Base-by-base conservation (phyloP, 2,113 vertebrate species). In the Oreochromis tanganicae region DNA sequence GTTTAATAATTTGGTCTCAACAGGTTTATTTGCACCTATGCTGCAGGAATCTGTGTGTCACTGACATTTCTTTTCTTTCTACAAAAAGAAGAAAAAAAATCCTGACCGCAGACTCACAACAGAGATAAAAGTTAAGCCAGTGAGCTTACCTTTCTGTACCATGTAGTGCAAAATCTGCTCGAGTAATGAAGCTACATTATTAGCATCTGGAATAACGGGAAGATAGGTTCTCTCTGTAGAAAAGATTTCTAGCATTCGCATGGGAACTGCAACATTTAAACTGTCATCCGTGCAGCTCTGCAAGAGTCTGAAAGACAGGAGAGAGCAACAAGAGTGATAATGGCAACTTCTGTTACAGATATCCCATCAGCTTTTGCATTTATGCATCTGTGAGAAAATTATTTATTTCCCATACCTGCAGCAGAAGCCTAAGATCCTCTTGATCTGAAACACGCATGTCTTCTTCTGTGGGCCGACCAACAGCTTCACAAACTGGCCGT, bases 141-240 rank as follows among this genome's bases (percentile, higher is more conserved):
- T 41, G 14, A 80, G 27, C 84, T 94, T 93, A 99, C 99, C 99
- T 97, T 97, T 98, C 90, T 99, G 98, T 96, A 99, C 95, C 97
- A 99, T 97, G 96, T 98, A 99, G 98, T 98, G 97, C 97, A 99
- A 97, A 97, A 99, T 97, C 94, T 99, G 98, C 96, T 99, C 98
- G 57, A 98, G 96, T 94, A 99, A 92, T n/a, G 97, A 97, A 88
- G 96, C 97, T 96, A 98, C 97, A 84, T 93, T 95, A 94, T 94
- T 92, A 87, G 97, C 94, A 91, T 99, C 98, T 93, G 96, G 96
- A 95, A 98, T 95, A 94, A 97, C 95, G 83, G 97, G 96, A 94
- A 97, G 95, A 94, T 98, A 99, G 0, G 98, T 99, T 92, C 94
- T 97, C 95, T 99, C 97, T 63, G 98, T 98, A 48, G 97, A 97